Percentiles rank a stretch among this genome's conserved stretches.
phyloP scores from a whole-genome alignment of 2,113 vertebrate genomes.

The cattle (Bos taurus) region DNA sequence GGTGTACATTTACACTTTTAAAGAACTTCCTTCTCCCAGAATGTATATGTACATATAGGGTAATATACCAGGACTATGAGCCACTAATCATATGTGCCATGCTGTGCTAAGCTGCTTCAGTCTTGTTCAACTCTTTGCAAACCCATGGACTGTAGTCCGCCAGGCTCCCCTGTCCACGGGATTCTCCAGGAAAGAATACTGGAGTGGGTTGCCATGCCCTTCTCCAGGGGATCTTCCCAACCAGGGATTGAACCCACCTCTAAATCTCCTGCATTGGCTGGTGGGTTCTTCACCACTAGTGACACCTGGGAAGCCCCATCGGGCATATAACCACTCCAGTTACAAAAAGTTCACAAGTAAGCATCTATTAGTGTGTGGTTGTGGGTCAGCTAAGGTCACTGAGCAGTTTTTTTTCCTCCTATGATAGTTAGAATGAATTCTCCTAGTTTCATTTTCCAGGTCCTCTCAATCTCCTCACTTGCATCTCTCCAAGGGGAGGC shows the following conservation, averaged over 20 bases:
- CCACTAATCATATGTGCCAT: neutral
- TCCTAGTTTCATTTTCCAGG: neutral
- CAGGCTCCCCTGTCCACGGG: neutral
- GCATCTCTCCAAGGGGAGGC: neutral
- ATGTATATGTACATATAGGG: neutral
- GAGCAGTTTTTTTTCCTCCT: neutral
- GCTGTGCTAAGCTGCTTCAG: neutral
- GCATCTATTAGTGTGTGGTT: neutral
- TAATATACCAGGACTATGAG: neutral
- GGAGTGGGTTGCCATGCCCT: neutral
- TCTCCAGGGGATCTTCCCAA: neutral
- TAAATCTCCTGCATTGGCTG: rapidly evolving
- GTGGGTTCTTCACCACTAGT: neutral
- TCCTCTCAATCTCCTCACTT: neutral
- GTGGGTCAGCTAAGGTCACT: neutral
- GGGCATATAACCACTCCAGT: neutral
- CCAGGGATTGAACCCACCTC: rapidly evolving
- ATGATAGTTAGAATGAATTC: neutral
- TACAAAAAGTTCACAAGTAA: neutral
- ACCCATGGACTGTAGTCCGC: rapidly evolving
- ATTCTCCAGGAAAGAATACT: neutral
- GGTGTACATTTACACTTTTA: neutral
- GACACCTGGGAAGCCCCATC: neutral
- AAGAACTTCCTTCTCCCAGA: neutral
- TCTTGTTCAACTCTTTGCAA: neutral